Conservation (phyloP, 2,113 vertebrate genomes). For the Petaurus breviceps region DNA sequence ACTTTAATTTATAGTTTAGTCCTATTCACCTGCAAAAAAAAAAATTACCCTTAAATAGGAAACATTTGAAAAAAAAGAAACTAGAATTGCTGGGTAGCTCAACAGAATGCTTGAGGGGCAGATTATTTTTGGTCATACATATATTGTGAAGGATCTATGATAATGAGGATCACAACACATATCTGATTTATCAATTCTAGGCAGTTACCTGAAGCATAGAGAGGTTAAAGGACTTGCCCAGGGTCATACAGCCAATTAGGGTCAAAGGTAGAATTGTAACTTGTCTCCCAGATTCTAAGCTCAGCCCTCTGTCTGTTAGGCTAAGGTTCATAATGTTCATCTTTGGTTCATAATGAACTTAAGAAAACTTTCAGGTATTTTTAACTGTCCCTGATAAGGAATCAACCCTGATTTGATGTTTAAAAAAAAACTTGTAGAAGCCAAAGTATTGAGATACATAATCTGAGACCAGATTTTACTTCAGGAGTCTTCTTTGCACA, state of each 20-base stretch:
- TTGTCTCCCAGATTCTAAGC: background rate
- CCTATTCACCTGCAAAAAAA: background rate
- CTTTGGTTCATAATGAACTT: conserved; percentile 10
- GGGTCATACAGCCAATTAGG: background rate
- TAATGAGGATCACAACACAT: background rate
- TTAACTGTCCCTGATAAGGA: background rate
- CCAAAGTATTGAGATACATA: background rate
- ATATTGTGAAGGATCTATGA: background rate
- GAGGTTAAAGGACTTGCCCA: background rate
- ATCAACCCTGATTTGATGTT: background rate
- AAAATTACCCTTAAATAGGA: fast-evolving
- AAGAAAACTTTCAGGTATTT: background rate
- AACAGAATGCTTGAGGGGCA: background rate
- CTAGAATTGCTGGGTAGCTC: background rate
- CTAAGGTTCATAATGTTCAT: background rate
- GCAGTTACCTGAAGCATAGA: background rate
- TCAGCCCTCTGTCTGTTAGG: background rate
- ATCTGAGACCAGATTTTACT: conserved; percentile 3
- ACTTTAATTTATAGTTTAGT: fast-evolving
- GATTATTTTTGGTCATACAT: background rate
- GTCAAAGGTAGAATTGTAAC: background rate
- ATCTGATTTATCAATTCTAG: background rate
- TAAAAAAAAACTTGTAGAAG: background rate
- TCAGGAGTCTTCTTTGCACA: background rate
- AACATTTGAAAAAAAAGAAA: no score